A percentile compares a stretch with the other conserved stretches of the same genome.
Evolutionary conservation across 1,140 invertebrate species (phyloP).

Genomic region (Calephelis virginiensis): DNA sequence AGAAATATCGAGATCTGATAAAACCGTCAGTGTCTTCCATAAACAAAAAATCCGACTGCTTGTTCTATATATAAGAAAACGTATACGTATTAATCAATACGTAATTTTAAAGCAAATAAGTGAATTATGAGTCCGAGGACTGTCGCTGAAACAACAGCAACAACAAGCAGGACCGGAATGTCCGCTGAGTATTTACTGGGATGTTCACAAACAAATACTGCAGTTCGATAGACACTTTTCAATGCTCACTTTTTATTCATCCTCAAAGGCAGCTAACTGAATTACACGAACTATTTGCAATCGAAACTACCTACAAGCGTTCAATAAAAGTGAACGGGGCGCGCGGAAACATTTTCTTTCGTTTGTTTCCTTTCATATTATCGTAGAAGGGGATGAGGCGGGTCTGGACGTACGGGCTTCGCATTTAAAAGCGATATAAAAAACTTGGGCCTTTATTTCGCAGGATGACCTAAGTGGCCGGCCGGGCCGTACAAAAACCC

Average conservation of each 20-base stretch:
- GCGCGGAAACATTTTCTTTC: slow-evolving; percentile 75
- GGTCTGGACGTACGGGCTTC: slow-evolving; percentile 65
- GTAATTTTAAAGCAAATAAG: too few relatives aligned
- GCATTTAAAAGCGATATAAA: slow-evolving; percentile 78
- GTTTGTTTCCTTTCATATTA: slow-evolving; percentile 77
- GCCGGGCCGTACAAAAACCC: slow-evolving; percentile 73
- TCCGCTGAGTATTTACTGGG: slow-evolving; percentile 39
- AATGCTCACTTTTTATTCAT: slow-evolving; percentile 51
- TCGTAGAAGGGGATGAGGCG: slow-evolving; percentile 66
- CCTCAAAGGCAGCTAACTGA: slow-evolving; percentile 57
- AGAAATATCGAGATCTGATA: too few relatives aligned
- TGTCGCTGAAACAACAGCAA: too few relatives aligned
- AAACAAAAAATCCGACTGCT: too few relatives aligned
- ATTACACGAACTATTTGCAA: slow-evolving; percentile 76
- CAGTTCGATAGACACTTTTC: slow-evolving; percentile 43
- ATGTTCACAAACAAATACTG: slow-evolving; percentile 42
- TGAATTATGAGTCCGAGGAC: too few relatives aligned
- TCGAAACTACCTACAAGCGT: slow-evolving; percentile 70
- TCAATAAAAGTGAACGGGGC: slow-evolving; percentile 70
- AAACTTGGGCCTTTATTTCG: slow-evolving; percentile 74
- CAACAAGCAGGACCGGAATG: background rate
- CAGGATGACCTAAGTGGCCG: slow-evolving; percentile 77
- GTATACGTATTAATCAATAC: too few relatives aligned
- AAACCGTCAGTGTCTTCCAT: too few relatives aligned
- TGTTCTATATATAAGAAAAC: too few relatives aligned